Base-by-base conservation (phyloP, 2,113 vertebrate genomes). In the Tauraco erythrolophus region DNA sequence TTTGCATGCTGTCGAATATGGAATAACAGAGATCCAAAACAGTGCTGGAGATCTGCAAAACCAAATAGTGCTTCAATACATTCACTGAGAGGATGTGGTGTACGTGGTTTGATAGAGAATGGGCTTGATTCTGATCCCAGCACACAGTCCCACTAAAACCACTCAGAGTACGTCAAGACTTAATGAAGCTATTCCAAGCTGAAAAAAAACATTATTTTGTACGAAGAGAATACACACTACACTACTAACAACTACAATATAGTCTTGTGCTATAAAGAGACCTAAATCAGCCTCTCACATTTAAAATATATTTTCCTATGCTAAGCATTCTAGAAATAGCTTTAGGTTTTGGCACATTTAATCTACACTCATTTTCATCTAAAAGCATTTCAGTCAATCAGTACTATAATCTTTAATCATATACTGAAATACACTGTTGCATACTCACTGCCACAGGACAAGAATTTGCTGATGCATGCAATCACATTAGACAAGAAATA, bases 11-110 rank as follows among this genome's bases (percentile, higher is more conserved):
- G 84, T 97, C 82, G 88, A 97, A 97, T 94, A 98, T 97, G 51
- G 97, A 96, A 43, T 97, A 98, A 87, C 98, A 98, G 46, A 98
- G 97, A 84, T 98, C 96, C 96, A 97, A 84, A 91, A 98, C 58
- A 72, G 95, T 97, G 87, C 56, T 97, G 80, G 89, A 92, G 65
- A 96, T 89, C 98, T 98, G 86, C 68, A 97, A 97, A 85, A 79
- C 21, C 19, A 88, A 89, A 48, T 19, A 39, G 5, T 35, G 35
- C 31, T 78, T 85, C 33, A 84, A 91, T 53, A 54, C 3, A 10
- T 35, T 41, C 61, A 56, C 11, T 46, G 17, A 21, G 48, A 56
- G 24, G 48, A 41, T 11, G 9, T 31, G 10, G 25, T 37, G 1
- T 41, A 27, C 6, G 5, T 4, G 6, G 24, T 70, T 76, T 66